Base-by-base conservation (phyloP, 2,797 vertebrate species). In the Melanogrammus aeglefinus region DNA sequence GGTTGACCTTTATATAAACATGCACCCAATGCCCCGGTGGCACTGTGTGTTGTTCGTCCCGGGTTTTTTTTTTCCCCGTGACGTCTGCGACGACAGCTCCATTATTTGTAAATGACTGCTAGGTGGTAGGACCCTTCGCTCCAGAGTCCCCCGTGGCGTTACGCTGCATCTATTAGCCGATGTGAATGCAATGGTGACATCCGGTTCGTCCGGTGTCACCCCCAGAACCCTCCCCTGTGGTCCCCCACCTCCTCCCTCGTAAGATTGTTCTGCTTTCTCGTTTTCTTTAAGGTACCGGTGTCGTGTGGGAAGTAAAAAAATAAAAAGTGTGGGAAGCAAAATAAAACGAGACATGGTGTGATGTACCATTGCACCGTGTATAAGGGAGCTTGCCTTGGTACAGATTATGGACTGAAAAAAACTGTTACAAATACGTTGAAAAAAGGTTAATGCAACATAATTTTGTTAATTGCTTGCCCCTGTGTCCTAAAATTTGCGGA, bases 1-100 rank as follows among this genome's bases (percentile, higher is more conserved):
- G 89, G 78, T 83, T 92, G 92, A 91, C 92, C 91, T 93, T 93
- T 91, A 84, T 85, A 91, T 91, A 89, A 91, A 92, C 90, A 91
- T 88, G 86, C 86, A 79, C 83, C 75, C 85, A 86, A 85, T 88
- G 86, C 91, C 88, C 78, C 83, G 79, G 57, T 33, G 81, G 80
- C 83, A 76, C 78, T 76, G 18, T 80, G 77, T 76, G 75, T 82
- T 75, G 79, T 77, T 78, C 75, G 73, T 77, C 78, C 76, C 16
- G 66, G 3, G 31, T 14, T 71, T 31, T 3, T 71, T 31, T 3
- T 71, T 31, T 70, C 9, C 69, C 29, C 1, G 76, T 77, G 85
- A 87, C 47, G 16, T 8, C 84, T 86, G 73, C 82, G 79, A 74
- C 85, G 91, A 89, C 90, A 91, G 88, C 81, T 88, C 86, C 84